phyloP scores from a whole-genome alignment of 2,888 invertebrate genomes.

The Acholoe squamosa region DNA sequence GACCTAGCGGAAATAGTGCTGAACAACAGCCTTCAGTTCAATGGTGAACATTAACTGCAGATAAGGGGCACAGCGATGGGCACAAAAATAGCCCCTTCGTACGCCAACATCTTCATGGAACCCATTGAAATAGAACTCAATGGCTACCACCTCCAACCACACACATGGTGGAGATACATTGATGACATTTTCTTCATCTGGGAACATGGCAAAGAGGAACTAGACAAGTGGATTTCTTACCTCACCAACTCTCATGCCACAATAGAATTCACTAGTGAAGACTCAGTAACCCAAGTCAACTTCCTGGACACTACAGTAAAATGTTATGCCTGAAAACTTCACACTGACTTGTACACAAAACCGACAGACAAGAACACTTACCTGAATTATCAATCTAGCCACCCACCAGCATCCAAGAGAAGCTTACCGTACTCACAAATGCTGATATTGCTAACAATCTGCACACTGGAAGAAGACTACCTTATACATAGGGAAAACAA shows the following conservation, averaged over 20 bases:
- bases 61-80: conserved; percentile 19
- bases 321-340: too few species aligned
- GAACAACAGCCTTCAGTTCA: conserved; percentile 24
- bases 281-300: background rate
- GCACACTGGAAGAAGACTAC: too few species aligned
- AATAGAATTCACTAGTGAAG: background rate
- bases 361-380: too few species aligned
- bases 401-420: too few species aligned
- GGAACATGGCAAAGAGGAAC: background rate
- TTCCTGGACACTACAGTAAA: conserved; percentile 40
- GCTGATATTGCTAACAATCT: too few species aligned
- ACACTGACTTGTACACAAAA: too few species aligned
- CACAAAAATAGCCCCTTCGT: conserved; percentile 16
- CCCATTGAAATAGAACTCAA: background rate
- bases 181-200: conserved; percentile 46
- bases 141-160: background rate
- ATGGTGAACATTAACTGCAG: background rate
- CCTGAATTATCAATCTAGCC: too few species aligned
- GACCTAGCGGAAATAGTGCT: background rate
- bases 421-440: too few species aligned
- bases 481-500: too few species aligned
- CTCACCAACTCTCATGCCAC: background rate
- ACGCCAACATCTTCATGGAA: conserved; percentile 17
- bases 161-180: background rate
- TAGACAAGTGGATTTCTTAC: background rate